Base-by-base conservation (phyloP, 2,888 invertebrate species). In the Psylliodes chrysocephalus region DNA sequence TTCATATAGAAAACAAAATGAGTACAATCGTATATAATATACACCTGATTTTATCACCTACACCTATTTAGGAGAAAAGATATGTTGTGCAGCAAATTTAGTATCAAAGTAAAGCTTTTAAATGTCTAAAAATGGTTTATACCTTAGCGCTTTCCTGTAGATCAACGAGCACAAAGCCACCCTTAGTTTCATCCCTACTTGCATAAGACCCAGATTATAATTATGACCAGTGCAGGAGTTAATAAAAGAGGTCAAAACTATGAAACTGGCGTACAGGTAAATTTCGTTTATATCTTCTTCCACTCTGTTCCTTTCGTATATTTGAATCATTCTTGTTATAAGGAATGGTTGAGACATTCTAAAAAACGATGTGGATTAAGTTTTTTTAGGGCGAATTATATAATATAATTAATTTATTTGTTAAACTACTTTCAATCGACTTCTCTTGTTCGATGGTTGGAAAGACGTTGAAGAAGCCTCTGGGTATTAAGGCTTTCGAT, bases 151-250 rank as follows among this genome's bases (percentile, higher is more conserved):
- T 69, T 57, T 57, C 33, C 57, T 47, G 40, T 66, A 66, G 15
- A 66, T 63, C 15, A 66, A 33, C 4, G 66, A 63, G 18, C 66
- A 66, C 2, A 42, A 55, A 6, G 66, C 66, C 4, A 66, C 88
- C 8, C 95, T 84, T 78, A 93, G 86, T 81, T 91, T 89, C 93
- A 94, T 92, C 51, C 95, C 94, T 81, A 92, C 87, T 75, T 92
- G 91, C 56, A 91, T 33, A 7, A 33, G 7, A 2, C 10, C 33
- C 33, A 95, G 89, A 89, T 95, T 94, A 78, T 93, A 95, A 0
- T 93, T 93, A 82, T 98, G 80, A 2, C 60, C 66, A 19, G 73
- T 62, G 2, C 94, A 84, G 17, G 93, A 89, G 74, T 90, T 90
- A 40, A 91, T 76, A 0, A 89, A 89, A 0, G 92, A 90, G 68